Conservation (phyloP, 2,888 invertebrate genomes). For the Trichogramma dendrolimi region DNA sequence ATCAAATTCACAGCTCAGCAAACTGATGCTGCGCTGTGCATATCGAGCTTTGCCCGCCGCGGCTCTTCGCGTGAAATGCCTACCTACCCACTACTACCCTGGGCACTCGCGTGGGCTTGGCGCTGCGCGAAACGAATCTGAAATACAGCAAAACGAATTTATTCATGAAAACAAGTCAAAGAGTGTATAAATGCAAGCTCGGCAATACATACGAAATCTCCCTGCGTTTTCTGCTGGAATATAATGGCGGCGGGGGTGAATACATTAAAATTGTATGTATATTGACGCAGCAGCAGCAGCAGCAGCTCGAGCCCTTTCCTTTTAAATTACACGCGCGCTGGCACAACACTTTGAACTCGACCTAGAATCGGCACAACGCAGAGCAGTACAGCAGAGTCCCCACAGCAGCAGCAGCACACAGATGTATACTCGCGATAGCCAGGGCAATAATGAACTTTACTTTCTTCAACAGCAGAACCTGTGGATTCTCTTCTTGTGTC, state of each 20-base stretch:
- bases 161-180: constrained; percentile 47
- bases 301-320: constrained; percentile 33
- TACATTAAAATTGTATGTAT: constrained; percentile 39
- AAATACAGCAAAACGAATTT: constrained; percentile 47
- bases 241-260: constrained; percentile 49
- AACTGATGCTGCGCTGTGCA: too few species aligned
- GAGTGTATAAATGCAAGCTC: constrained; percentile 52
- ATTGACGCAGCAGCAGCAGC: too few species aligned
- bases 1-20: too few species aligned
- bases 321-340: constrained; percentile 45
- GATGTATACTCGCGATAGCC: too few species aligned
- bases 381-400: constrained; percentile 44
- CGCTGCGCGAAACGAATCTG: constrained; percentile 43
- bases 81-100: too few species aligned
- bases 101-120: too few species aligned
- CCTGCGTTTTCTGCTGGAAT: constrained; percentile 34
- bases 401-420: constrained; percentile 22
- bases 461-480: too few species aligned
- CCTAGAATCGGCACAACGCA: constrained; percentile 49
- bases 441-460: too few species aligned
- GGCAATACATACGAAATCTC: constrained; percentile 54
- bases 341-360: constrained; percentile 40
- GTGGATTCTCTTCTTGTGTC: too few species aligned
- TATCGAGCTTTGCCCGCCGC: too few species aligned
- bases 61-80: too few species aligned